Conservation (phyloP, 2,888 invertebrate species). For the Phytoseiulus persimilis region DNA sequence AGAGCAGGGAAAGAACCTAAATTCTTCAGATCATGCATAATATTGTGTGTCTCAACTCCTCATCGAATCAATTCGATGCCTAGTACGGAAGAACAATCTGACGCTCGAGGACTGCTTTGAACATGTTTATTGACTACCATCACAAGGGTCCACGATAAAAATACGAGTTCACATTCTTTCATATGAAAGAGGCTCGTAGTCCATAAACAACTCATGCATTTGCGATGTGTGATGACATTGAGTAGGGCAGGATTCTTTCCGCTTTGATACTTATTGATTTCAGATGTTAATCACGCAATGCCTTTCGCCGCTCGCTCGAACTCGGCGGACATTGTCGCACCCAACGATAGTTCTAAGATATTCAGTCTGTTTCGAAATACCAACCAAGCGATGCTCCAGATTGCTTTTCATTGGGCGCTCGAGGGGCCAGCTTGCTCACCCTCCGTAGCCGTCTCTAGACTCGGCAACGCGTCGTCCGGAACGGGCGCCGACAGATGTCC, state of each 20-base stretch:
- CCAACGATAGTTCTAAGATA: background rate
- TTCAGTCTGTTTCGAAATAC: background rate
- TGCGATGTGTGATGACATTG: background rate
- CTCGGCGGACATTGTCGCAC: background rate
- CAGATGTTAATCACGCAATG: background rate
- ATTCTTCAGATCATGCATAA: too few species aligned
- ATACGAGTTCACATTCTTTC: constrained; percentile 11
- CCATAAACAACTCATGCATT: background rate
- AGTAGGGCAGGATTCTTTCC: background rate
- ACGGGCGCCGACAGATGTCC: background rate
- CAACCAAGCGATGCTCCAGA: background rate
- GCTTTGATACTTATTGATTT: background rate
- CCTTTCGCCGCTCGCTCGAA: background rate
- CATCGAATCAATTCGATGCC: too few species aligned
- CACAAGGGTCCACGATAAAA: constrained; percentile 38
- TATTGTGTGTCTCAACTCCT: too few species aligned
- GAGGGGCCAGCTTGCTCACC: background rate
- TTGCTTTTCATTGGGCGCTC: background rate
- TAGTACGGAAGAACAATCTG: background rate
- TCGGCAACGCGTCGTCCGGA: background rate
- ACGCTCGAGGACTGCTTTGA: background rate
- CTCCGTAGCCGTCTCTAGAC: background rate
- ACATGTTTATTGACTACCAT: constrained; percentile 30
- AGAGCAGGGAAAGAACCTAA: too few species aligned
- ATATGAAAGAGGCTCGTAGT: constrained; percentile 5